These are phyloP conservation scores for Mactromeris polynyma DNA, from an alignment of 2,888 invertebrate genomes.

Conservation along the genomic window DNA sequence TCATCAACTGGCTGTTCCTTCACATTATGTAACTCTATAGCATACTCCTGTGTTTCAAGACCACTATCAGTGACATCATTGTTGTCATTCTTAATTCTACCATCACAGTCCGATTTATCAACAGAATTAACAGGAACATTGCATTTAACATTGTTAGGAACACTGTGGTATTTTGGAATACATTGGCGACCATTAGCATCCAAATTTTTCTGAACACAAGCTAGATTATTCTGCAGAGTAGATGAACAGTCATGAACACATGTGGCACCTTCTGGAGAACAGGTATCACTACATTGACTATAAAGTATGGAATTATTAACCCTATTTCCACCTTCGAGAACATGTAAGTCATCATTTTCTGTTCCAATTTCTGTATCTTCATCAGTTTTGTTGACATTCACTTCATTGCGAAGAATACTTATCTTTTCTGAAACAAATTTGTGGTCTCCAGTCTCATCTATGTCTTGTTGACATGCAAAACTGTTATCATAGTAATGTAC, in stretches of 20 bases:
- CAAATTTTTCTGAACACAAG: constrained; percentile 6
- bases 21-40: not conserved
- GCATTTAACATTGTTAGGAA: not conserved
- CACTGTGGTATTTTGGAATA: not conserved
- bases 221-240: not conserved
- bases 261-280: not conserved
- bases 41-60: not conserved
- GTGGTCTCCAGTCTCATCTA: constrained; percentile 47
- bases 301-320: not conserved
- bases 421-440: not conserved
- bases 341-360: not conserved
- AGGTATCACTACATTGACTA: not conserved
- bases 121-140: not conserved
- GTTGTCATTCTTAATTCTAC: not conserved
- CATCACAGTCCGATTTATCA: not conserved
- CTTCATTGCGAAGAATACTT: not conserved
- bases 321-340: not conserved
- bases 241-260: not conserved
- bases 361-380: not conserved
- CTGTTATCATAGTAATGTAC: not conserved
- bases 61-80: not conserved
- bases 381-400: not conserved
- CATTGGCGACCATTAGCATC: not conserved
- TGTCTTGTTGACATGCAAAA: not conserved
- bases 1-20: not conserved